These are phyloP conservation scores for Rhabdophis nuchalis DNA, from an alignment of 2,797 vertebrate genomes.

Conservation along the genomic window DNA sequence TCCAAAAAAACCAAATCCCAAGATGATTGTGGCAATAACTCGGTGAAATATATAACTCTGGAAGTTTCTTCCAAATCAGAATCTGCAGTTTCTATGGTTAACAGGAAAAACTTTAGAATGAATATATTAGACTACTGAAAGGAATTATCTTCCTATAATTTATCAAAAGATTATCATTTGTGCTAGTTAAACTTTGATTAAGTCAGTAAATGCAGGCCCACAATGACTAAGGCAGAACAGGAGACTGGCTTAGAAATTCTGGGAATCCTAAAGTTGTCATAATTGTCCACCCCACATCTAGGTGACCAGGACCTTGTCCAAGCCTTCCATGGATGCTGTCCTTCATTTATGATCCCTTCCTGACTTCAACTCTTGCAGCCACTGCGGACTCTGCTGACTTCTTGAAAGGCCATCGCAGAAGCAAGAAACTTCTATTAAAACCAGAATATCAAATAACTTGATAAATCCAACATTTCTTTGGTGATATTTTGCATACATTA, in stretches of 20 bases:
- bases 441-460: neutral
- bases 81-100: constrained; percentile 22
- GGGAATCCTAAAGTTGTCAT: neutral
- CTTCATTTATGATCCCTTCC: neutral
- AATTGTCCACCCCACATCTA: neutral
- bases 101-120: constrained; percentile 34
- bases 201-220: constrained; percentile 17
- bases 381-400: neutral
- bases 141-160: constrained; percentile 36
- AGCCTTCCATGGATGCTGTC: neutral
- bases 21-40: constrained; percentile 21
- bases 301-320: neutral
- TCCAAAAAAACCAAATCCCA: neutral
- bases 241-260: neutral
- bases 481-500: neutral
- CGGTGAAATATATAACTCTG: constrained; percentile 45
- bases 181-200: constrained; percentile 26
- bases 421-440: neutral
- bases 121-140: constrained; percentile 26
- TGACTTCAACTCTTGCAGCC: neutral
- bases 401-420: neutral
- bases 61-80: constrained; percentile 31
- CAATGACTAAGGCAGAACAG: neutral
- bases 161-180: constrained; percentile 48
- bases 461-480: neutral